Evolutionary conservation across 2,797 vertebrate species (phyloP), one percentile per base, ranked within the genome.

Genomic region (Poecilia picta): DNA sequence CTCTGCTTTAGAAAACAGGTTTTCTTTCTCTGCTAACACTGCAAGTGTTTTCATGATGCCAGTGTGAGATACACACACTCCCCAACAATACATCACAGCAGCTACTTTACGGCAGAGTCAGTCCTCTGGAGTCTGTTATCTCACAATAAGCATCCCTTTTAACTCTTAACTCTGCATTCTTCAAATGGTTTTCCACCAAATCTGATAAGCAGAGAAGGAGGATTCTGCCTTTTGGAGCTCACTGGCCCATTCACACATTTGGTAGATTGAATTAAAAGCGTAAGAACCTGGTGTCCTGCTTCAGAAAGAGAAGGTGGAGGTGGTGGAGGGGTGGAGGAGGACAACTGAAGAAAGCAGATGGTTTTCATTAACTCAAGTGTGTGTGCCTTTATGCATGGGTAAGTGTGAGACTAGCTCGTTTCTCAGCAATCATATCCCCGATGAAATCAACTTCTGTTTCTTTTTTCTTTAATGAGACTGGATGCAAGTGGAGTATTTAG

Each of bases 161-260:
- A 77, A 83, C 78, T 41, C 33, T 53, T 53, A 53, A 53, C 78
- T 78, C n/a, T 0, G 79, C 88, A 94, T 93, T 93, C 92, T 88
- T 92, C 41, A 84, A 81, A 92, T 90, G 72, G 73, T 76, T 80
- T 70, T 64, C 1, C 0, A 16, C 51, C 10, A 66, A 18, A 80
- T 87, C 85, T 87, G 91, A 93, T 91, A 83, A 91, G 82, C 68
- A 6, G 73, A 13, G 39, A 70, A 70, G 33, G 41, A 79, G 77
- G 81, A 86, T 81, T 86, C 51, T 47, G 43, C 66, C 33, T 41
- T 62, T 49, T 74, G 25, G 39, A 8, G 31, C 57, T 49, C 31
- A 28, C 74, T 33, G 25, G 57, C 75, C 59, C 70, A 16, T 78
- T 81, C 77, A 83, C 71, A 72, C 74, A 28, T 62, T 75, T 51